phyloP scores from a whole-genome alignment of 2,113 vertebrate species.

The Orthonyx spaldingii region DNA sequence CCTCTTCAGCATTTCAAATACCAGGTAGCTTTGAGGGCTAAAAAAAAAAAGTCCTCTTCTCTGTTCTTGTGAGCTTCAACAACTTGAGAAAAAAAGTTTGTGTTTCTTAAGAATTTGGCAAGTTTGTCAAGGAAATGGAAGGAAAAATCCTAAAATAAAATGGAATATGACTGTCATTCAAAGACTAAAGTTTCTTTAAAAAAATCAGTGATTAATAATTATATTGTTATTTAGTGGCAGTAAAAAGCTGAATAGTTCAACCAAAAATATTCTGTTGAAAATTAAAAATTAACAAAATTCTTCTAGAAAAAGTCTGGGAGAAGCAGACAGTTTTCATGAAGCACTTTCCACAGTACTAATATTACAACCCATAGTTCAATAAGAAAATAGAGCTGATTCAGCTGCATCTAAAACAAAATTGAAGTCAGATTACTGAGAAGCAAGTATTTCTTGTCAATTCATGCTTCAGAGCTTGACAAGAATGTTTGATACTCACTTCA shows the following conservation, averaged over 20 bases:
- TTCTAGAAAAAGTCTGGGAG: not conserved
- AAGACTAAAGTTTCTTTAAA: not conserved
- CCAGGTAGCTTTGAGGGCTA: not conserved
- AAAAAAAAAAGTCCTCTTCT: not conserved
- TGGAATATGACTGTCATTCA: not conserved
- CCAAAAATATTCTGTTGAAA: not conserved
- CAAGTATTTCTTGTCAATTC: not conserved
- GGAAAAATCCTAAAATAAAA: constrained; percentile 32
- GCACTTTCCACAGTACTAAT: not conserved
- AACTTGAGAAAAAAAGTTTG: not conserved
- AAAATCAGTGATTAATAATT: not conserved
- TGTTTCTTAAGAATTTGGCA: not conserved
- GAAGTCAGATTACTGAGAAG: not conserved
- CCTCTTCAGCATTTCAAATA: constrained; percentile 69
- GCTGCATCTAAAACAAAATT: not conserved
- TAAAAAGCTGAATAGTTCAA: not conserved
- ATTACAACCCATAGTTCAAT: not conserved
- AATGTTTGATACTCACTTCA: not conserved
- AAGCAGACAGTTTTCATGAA: not conserved
- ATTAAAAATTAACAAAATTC: not conserved
- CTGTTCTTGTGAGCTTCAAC: not conserved
- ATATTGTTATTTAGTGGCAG: not conserved
- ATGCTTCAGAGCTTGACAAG: not conserved
- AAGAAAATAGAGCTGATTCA: not conserved
- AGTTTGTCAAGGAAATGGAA: not conserved